A percentile compares a stretch with the other conserved stretches of the same genome.
phyloP scores from a whole-genome alignment of 1,140 invertebrate genomes.

The Procambarus virginalis region DNA sequence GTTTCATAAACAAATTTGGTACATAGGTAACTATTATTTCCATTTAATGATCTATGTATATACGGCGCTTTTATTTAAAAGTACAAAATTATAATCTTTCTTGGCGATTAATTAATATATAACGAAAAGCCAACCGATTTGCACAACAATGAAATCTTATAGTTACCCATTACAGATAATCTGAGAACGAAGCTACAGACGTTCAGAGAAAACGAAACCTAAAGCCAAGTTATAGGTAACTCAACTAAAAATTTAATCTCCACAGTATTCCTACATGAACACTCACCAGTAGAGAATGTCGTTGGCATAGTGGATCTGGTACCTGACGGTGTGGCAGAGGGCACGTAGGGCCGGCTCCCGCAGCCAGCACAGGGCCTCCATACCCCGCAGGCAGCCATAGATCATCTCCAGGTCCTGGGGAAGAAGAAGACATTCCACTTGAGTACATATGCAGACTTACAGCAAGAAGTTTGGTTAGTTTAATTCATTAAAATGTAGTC shows the following conservation, averaged over 20 bases:
- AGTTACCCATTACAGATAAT: not conserved
- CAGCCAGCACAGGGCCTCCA: constrained; percentile 83
- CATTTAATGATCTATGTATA: too few species aligned
- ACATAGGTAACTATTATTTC: too few species aligned
- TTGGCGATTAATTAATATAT: too few species aligned
- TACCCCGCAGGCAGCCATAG: constrained; percentile 82
- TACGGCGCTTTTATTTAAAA: too few species aligned
- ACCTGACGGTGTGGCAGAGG: constrained; percentile 83
- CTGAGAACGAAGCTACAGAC: not conserved
- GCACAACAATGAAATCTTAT: not conserved
- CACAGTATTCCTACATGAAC: too few species aligned
- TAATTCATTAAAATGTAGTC: too few species aligned
- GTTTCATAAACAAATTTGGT: too few species aligned
- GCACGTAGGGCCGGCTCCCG: constrained; percentile 82
- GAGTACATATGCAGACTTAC: too few species aligned
- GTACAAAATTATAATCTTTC: too few species aligned
- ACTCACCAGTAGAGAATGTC: constrained; percentile 87
- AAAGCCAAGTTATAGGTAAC: not conserved
- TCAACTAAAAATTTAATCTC: not conserved
- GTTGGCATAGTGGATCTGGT: constrained; percentile 85
- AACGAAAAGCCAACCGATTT: too few species aligned
- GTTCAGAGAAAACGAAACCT: not conserved
- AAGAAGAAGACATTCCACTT: not conserved
- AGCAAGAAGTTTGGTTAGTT: not conserved
- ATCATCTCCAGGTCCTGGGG: constrained; percentile 84